These are phyloP conservation scores for Atherinosoma microstoma DNA, from an alignment of 2,797 vertebrate genomes.

Conservation along the genomic window DNA sequence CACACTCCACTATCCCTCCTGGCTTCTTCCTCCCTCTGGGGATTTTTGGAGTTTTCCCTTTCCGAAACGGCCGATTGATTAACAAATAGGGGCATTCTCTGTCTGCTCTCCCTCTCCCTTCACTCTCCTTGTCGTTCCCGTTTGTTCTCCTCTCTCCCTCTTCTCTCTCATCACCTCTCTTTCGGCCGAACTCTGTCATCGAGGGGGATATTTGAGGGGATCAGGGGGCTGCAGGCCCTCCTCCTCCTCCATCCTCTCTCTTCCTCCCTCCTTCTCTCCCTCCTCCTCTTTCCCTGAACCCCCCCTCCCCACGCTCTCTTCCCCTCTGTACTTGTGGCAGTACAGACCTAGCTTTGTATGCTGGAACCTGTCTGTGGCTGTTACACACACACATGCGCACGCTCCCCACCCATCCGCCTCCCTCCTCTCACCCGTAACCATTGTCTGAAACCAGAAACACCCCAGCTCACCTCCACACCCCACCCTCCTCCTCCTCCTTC, in stretches of 20 bases:
- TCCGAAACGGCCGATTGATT: slow-evolving; percentile 86
- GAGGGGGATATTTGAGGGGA: slow-evolving; percentile 94
- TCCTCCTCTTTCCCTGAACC: slow-evolving; percentile 44
- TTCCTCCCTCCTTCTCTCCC: slow-evolving; percentile 59
- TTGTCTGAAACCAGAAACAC: slow-evolving; percentile 86
- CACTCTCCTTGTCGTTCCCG: slow-evolving; percentile 69
- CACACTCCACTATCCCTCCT: slow-evolving; percentile 25
- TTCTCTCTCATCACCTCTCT: slow-evolving; percentile 87
- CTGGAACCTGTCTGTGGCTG: slow-evolving; percentile 82
- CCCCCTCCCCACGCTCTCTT: slow-evolving; percentile 64
- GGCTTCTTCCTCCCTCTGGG: slow-evolving; percentile 69
- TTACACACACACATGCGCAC: slow-evolving; percentile 53
- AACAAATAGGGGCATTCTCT: slow-evolving; percentile 87
- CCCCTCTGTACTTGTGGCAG: slow-evolving; percentile 81
- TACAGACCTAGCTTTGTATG: slow-evolving; percentile 94
- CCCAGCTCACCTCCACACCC: slow-evolving; percentile 74
- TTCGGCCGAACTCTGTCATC: slow-evolving; percentile 86
- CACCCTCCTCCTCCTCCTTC: slow-evolving; percentile 47
- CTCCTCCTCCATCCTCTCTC: slow-evolving; percentile 59
- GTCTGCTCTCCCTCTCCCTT: slow-evolving; percentile 81
- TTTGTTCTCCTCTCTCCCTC: slow-evolving; percentile 72
- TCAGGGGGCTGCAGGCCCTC: slow-evolving; percentile 82
- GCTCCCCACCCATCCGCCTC: slow-evolving; percentile 71
- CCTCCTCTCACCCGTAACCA: slow-evolving; percentile 80
- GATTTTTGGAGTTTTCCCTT: slow-evolving; percentile 84